phyloP scores from a whole-genome alignment of 2,113 vertebrate genomes.

The Hydropotes inermis region DNA sequence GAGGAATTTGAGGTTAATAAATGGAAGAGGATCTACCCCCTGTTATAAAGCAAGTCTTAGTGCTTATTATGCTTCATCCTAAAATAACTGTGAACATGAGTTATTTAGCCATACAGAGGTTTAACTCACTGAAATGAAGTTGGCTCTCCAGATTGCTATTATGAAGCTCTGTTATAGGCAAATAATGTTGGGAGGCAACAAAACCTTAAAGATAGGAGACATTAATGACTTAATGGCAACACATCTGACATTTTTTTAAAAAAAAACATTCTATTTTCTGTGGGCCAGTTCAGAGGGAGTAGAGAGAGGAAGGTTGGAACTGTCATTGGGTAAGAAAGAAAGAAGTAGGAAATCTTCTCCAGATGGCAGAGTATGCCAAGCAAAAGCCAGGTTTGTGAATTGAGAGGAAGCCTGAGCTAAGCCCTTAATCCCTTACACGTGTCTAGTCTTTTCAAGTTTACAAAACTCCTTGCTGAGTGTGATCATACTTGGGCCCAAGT shows the following conservation, averaged over 20 bases:
- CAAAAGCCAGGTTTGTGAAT: constrained; percentile 52
- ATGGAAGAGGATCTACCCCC: not conserved
- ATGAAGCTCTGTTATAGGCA: not conserved
- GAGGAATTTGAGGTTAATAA: not conserved
- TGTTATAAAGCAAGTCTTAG: not conserved
- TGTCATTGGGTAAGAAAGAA: constrained; percentile 34
- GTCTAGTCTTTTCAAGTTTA: constrained; percentile 59
- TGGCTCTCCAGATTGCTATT: not conserved
- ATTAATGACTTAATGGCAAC: not conserved
- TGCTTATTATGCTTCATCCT: not conserved
- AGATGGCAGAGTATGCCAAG: constrained; percentile 54
- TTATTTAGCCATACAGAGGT: not conserved
- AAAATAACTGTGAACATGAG: not conserved
- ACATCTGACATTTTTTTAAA: not conserved
- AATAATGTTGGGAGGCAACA: not conserved
- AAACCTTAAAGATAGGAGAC: not conserved
- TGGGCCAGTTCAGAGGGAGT: not conserved
- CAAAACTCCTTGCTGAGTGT: constrained; percentile 28
- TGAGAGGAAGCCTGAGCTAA: constrained; percentile 61
- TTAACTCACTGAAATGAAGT: not conserved
- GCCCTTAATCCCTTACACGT: constrained; percentile 59
- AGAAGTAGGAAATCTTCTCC: constrained; percentile 40
- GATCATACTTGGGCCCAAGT: constrained; percentile 34
- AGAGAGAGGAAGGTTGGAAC: not conserved
- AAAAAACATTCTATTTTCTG: not conserved